These are phyloP conservation scores for Procambarus virginalis DNA, from an alignment of 1,140 invertebrate species.

Conservation along the genomic window DNA sequence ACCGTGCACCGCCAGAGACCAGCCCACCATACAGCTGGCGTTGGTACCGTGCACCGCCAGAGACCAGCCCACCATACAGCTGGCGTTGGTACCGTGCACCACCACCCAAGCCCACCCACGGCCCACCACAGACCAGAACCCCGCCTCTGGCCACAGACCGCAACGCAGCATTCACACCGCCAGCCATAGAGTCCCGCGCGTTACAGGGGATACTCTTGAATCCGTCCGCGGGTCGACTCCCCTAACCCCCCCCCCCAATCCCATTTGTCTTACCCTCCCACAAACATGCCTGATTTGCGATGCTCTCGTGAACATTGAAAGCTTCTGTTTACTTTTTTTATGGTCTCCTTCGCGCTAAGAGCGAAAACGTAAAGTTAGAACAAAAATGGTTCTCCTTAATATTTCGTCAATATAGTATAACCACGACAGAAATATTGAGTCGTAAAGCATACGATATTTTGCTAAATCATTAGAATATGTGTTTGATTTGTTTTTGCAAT, in stretches of 20 bases:
- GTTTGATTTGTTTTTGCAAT: no score
- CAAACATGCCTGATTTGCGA: slow-evolving; percentile 7
- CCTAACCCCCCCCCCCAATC: background rate
- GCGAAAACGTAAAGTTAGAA: no score
- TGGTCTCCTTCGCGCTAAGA: background rate
- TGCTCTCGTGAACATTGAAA: background rate
- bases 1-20: no score
- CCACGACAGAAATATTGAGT: background rate
- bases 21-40: no score
- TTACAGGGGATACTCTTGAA: background rate
- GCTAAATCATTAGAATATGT: background rate
- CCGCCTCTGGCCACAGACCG: background rate
- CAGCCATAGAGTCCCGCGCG: background rate
- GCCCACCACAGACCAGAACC: background rate
- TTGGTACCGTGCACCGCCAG: no score
- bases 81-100: no score
- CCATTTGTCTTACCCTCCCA: background rate
- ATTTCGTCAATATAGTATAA: background rate
- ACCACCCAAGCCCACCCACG: background rate
- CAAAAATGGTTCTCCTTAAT: background rate
- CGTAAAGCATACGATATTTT: no score
- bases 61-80: no score
- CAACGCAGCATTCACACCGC: background rate
- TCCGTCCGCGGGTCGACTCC: background rate
- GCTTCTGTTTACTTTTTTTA: background rate